These are phyloP conservation scores for Pterocles burchelli DNA, from an alignment of 2,113 vertebrate genomes.

Conservation along the genomic window DNA sequence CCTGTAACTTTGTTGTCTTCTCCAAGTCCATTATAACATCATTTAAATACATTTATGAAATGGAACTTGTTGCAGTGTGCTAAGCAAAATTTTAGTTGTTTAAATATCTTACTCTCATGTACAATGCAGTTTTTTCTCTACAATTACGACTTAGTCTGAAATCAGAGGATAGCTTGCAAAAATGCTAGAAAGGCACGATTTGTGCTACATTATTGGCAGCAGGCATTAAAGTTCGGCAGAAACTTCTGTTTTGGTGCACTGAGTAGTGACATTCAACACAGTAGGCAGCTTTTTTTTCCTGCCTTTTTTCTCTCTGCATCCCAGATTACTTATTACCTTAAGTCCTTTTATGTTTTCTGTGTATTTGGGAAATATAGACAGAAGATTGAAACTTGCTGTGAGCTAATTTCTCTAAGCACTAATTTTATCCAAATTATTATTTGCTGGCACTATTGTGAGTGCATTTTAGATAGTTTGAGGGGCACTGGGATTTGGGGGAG, in stretches of 20 bases:
- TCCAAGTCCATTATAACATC: background rate
- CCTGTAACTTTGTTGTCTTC: constrained; percentile 30
- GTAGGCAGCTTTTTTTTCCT: background rate
- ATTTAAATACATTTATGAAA: constrained; percentile 48
- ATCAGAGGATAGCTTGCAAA: constrained; percentile 53
- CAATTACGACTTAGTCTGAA: constrained; percentile 27
- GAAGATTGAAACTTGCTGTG: background rate
- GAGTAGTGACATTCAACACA: constrained; percentile 26
- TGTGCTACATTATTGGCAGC: background rate
- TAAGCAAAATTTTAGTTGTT: constrained; percentile 44
- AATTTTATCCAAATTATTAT: background rate
- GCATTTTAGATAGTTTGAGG: background rate
- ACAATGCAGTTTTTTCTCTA: constrained; percentile 18
- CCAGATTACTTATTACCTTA: background rate
- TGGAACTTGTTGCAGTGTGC: constrained; percentile 15
- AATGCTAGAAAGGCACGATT: constrained; percentile 28
- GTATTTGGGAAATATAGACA: constrained; percentile 13
- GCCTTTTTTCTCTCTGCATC: background rate
- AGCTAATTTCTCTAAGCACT: background rate
- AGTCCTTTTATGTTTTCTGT: background rate
- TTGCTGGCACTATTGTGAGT: background rate
- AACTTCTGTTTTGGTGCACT: background rate
- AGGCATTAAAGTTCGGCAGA: constrained; percentile 17
- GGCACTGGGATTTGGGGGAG: background rate
- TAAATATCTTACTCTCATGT: constrained; percentile 49